phyloP scores from a whole-genome alignment of 2,797 vertebrate genomes.

The Alosa sapidissima region DNA sequence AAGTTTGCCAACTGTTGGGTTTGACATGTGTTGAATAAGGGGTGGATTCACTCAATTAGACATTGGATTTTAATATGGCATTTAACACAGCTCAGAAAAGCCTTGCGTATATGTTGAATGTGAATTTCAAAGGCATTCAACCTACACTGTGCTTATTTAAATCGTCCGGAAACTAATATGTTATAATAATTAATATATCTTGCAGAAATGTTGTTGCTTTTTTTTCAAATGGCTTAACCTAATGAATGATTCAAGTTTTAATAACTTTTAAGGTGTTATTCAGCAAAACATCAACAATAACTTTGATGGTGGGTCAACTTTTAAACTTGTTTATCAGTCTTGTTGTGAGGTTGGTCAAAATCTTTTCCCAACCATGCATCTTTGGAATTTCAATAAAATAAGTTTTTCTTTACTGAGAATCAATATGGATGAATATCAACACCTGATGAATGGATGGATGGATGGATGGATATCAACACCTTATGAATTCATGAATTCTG shows the following conservation, averaged over 20 bases:
- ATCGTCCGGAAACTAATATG: neutral
- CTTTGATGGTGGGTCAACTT: no score
- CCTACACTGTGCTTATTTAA: neutral
- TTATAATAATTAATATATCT: no score
- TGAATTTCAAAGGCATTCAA: neutral
- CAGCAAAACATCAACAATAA: neutral
- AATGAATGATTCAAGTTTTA: neutral
- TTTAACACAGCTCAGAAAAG: neutral
- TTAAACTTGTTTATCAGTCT: neutral
- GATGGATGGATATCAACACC: neutral
- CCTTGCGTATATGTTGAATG: neutral
- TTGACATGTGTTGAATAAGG: constrained; percentile 48
- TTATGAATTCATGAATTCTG: neutral
- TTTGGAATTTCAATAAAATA: neutral
- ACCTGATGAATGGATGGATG: neutral
- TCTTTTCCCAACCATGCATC: neutral
- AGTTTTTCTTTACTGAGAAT: no score
- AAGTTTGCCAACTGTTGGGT: constrained; percentile 14
- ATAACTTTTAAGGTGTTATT: no score
- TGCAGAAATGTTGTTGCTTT: no score
- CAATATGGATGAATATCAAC: no score
- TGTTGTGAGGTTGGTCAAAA: neutral
- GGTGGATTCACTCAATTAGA: constrained; percentile 48
- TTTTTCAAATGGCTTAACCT: neutral
- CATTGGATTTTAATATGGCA: constrained; percentile 45